A percentile compares a stretch with the other conserved stretches of the same genome.
Conservation (phyloP, 2,113 vertebrate genomes). For the Mionectes macconnelli region DNA sequence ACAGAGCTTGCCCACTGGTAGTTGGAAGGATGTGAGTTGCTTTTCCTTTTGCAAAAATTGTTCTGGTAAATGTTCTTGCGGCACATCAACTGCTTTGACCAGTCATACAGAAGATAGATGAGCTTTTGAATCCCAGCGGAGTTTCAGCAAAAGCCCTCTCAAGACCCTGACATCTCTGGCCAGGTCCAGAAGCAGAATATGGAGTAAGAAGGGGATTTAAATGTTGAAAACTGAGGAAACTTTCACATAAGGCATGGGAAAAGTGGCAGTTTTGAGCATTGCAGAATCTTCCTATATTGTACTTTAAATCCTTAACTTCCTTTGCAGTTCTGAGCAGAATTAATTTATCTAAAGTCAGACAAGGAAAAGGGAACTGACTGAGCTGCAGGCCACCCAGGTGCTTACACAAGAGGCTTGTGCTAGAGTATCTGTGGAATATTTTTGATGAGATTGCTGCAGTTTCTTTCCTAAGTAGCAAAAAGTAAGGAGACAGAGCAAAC, state of each 20-base stretch:
- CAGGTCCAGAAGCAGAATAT: not conserved
- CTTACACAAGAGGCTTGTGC: not conserved
- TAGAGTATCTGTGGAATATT: not conserved
- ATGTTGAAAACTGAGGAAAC: not conserved
- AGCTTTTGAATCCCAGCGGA: not conserved
- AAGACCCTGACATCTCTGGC: not conserved
- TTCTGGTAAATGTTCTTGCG: not conserved
- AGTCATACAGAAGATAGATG: not conserved
- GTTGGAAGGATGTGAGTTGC: not conserved
- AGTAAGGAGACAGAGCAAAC: not conserved
- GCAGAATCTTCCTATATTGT: not conserved
- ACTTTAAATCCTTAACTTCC: not conserved
- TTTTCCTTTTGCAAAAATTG: not conserved
- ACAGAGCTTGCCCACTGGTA: accelerated
- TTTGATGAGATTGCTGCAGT: not conserved
- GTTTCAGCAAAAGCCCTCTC: not conserved
- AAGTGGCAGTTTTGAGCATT: not conserved
- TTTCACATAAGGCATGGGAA: not conserved
- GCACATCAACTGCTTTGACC: not conserved
- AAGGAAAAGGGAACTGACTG: not conserved
- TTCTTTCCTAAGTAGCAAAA: not conserved
- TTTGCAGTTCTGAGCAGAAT: not conserved
- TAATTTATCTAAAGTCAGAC: not conserved
- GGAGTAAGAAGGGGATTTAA: not conserved
- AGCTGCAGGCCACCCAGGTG: not conserved